Base-by-base conservation (phyloP, 2,797 vertebrate species). In the Gymnodraco acuticeps region DNA sequence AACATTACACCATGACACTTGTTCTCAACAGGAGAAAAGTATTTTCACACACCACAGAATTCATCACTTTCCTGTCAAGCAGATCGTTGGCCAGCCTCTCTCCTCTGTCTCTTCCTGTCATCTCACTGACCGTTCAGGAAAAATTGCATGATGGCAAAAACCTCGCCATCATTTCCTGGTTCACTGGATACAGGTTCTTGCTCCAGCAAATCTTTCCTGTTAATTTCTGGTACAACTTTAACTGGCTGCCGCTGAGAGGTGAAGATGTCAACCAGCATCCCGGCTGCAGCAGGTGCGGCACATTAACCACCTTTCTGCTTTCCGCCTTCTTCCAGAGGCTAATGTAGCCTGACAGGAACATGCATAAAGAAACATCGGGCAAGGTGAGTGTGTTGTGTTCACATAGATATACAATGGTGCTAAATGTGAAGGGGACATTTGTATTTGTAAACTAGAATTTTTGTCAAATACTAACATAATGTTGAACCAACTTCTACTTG, bases 121-220 rank as follows among this genome's bases (percentile, higher is more conserved):
- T 86, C 86, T 75, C 74, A 10, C 82, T 86, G 88, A 89, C 89
- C 79, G 52, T 85, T 87, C 75, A 84, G 87, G 86, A 93, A 90
- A 89, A 86, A 92, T 90, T 78, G 91, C 78, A 84, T 80, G 81
- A 89, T 85, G 84, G 77, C 81, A 82, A 86, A 86, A 90, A 90
- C 77, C 88, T 77, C 7, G 50, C 70, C 84, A 77, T 88, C 88
- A 92, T 94, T 94, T 94, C 89, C 78, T 91, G 92, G 92, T 92
- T 94, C 91, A 91, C 61, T 88, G 92, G 54, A 67, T 79, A 54
- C 38, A 16, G 50, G 83, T 81, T 70, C 14, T 53, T 54, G 71
- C 87, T 89, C 75, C 86, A 79, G 66, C 88, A 82, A 86, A 88
- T 85, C 83, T 78, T 62, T 78, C 75, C 87, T 75, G 77, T 89